Percentiles rank a stretch among this genome's conserved stretches.
Evolutionary conservation across 2,797 vertebrate species (phyloP).

Genomic region (Chrosomus eos): DNA sequence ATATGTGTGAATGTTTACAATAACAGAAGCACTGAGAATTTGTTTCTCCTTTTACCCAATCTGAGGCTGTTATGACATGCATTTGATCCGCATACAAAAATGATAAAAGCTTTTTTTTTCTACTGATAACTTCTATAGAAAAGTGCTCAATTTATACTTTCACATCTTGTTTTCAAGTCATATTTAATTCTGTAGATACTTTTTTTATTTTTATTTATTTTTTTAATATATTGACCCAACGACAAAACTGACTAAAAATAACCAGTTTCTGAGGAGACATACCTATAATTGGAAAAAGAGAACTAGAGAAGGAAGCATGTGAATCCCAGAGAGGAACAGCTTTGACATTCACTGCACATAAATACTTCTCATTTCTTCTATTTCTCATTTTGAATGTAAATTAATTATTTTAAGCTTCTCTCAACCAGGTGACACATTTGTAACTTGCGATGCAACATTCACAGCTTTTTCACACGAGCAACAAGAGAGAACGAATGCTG

Average conservation of each 20-base stretch:
- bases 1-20: not conserved
- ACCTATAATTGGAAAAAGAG: not conserved
- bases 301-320: not conserved
- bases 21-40: not conserved
- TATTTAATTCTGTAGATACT: not conserved
- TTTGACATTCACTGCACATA: not conserved
- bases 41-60: not conserved
- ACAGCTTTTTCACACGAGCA: not conserved
- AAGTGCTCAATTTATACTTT: not conserved
- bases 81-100: not conserved
- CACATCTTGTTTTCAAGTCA: not conserved
- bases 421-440: not conserved
- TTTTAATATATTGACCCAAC: not conserved
- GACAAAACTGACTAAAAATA: not conserved
- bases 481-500: not conserved
- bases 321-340: not conserved
- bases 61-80: not conserved
- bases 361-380: too few relatives aligned
- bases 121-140: not conserved
- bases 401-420: not conserved
- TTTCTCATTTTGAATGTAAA: too few relatives aligned
- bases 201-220: not conserved
- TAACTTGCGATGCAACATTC: not conserved
- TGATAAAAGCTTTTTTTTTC: not conserved
- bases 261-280: not conserved